These are phyloP conservation scores for Ammospiza maritima DNA, from an alignment of 2,797 vertebrate genomes.

Conservation along the genomic window DNA sequence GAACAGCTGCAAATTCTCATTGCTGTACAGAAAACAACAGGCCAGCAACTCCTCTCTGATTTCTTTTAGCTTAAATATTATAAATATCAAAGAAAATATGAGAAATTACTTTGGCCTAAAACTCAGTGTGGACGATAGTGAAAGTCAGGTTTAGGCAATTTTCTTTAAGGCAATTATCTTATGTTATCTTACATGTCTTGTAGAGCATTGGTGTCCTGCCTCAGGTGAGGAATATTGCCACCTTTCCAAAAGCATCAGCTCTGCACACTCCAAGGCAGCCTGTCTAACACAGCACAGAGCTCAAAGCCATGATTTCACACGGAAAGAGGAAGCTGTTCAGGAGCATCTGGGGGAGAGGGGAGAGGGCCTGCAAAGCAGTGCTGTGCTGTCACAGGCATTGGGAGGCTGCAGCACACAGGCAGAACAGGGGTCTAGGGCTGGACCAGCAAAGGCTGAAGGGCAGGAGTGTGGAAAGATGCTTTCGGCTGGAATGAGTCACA, in stretches of 20 bases:
- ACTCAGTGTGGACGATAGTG: background rate
- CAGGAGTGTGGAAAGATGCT: background rate
- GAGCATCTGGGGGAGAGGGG: background rate
- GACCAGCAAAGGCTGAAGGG: background rate
- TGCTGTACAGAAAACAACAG: background rate
- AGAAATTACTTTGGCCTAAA: constrained; percentile 1
- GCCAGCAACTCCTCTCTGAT: background rate
- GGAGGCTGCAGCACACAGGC: background rate
- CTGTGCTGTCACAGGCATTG: background rate
- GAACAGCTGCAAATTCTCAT: constrained; percentile 44
- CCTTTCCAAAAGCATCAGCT: background rate
- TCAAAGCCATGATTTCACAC: background rate
- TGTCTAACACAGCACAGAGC: background rate
- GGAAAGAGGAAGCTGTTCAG: background rate
- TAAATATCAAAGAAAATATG: constrained; percentile 1
- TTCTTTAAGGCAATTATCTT: background rate
- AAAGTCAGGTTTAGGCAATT: background rate
- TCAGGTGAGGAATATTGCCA: background rate
- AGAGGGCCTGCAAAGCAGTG: background rate
- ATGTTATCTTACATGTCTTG: background rate
- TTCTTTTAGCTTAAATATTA: constrained; percentile 16
- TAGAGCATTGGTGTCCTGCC: background rate
- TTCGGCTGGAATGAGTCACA: background rate
- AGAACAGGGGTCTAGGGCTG: background rate
- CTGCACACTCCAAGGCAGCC: background rate